Evolutionary conservation across 2,113 vertebrate species (phyloP), one percentile per base, ranked within the genome.

Genomic region (Synodontis membranacea): DNA sequence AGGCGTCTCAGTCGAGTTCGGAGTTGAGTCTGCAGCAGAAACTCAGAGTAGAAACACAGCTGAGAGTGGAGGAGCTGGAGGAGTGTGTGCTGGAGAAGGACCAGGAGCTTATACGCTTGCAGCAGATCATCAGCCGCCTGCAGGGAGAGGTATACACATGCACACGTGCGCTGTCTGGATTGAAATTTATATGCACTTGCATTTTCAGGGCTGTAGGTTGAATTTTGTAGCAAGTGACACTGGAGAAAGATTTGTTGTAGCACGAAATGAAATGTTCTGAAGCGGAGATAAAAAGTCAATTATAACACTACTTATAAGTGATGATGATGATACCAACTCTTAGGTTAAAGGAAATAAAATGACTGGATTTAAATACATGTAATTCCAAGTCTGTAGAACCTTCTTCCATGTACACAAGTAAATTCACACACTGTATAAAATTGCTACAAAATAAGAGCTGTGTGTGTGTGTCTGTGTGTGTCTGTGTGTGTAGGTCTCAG

Each of bases 1-100:
- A 1, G 0, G 88, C 88, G 23, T 85, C 89, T 0, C 93, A 95
- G 90, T 76, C 90, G 0, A 0, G 44, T 0, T 15, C 90, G 0
- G 93, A 95, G 85, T 86, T 94, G 56, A 91, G 23, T 89, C 92
- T 95, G 86, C 93, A 95, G 66, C 93, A 92, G 90, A 95, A 95
- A 82, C 93, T 95, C 79, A 90, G 92, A 2, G 89, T 93, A 0
- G 95, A 96, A 1, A 78, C 86, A 31, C 89, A 93, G 87, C 50
- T 89, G 34, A 89, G 93, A 79, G 85, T 95, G 87, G 94, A 95
- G 25, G 93, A 95, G 90, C 88, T 95, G 90, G 94, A 96, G 90
- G 95, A 96, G 91, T 62, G 83, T 1, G 56, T 95, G 62, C 78
- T 95, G 90, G 93, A 94, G 91, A 95, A 93, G 80, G 91, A 93